These are phyloP conservation scores for Lithobates sylvaticus DNA, from an alignment of 2,797 vertebrate species.

Conservation along the genomic window DNA sequence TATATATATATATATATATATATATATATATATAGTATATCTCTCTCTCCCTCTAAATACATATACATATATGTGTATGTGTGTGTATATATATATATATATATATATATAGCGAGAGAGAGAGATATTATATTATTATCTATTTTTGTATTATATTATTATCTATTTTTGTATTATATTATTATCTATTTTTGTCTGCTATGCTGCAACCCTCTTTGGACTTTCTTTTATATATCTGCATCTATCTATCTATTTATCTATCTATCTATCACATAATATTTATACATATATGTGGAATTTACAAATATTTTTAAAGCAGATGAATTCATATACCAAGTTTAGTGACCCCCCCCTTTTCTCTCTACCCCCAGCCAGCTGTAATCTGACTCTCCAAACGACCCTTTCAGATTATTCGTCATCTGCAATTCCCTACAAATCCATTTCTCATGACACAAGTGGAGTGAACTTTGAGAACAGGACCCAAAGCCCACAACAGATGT, in stretches of 20 bases:
- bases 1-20: too few species aligned
- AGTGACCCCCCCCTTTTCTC: background rate
- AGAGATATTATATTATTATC: too few species aligned
- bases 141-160: too few species aligned
- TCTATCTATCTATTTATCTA: too few species aligned
- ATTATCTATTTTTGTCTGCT: too few species aligned
- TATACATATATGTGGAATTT: background rate
- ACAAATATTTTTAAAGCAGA: background rate
- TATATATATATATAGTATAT: too few species aligned
- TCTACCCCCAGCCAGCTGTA: slow-evolving; percentile 7
- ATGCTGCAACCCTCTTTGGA: too few species aligned
- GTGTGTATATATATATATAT: too few species aligned
- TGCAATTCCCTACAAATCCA: slow-evolving; percentile 53
- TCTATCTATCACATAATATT: too few species aligned
- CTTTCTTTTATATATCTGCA: too few species aligned
- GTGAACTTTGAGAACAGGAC: slow-evolving; percentile 21
- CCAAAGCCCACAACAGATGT: slow-evolving; percentile 51
- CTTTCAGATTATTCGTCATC: slow-evolving; percentile 36
- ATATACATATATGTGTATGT: background rate
- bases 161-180: too few species aligned
- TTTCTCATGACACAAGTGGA: slow-evolving; percentile 37
- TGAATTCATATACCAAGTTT: background rate
- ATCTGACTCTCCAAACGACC: slow-evolving; percentile 48
- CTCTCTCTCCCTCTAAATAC: background rate
- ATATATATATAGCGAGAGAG: too few species aligned